Conservation (phyloP, 2,888 invertebrate genomes). For the Lochmaea crataegi region DNA sequence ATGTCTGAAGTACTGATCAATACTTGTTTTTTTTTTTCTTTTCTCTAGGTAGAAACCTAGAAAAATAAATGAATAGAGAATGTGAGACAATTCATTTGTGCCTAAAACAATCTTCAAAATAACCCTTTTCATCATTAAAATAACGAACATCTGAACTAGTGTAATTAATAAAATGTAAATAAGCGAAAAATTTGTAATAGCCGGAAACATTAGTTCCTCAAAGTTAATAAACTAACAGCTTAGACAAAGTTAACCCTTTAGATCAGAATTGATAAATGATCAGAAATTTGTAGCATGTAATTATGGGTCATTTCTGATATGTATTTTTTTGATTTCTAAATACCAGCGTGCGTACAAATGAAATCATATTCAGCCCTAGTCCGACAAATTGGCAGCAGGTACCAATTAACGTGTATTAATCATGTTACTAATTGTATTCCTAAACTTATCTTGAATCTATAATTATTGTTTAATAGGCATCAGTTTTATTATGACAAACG, state of each 20-base stretch:
- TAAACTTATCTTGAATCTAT: constrained; percentile 41
- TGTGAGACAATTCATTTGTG: no score
- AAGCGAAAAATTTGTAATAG: neutral
- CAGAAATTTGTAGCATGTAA: constrained; percentile 19
- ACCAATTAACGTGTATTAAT: constrained; percentile 52
- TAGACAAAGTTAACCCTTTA: constrained; percentile 16
- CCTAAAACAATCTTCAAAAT: neutral
- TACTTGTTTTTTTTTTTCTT: no score
- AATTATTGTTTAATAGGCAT: constrained; percentile 39
- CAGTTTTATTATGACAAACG: constrained; percentile 57
- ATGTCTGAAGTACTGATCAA: no score
- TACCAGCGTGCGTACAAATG: constrained; percentile 43
- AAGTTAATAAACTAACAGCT: constrained; percentile 14
- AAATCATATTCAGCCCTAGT: constrained; percentile 43
- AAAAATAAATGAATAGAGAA: no score
- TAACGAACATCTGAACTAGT: neutral
- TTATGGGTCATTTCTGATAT: constrained; percentile 27
- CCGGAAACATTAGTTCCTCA: constrained; percentile 19
- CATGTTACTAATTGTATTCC: constrained; percentile 48
- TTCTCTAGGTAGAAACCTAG: no score
- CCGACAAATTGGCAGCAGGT: constrained; percentile 47
- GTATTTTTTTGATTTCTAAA: constrained; percentile 37
- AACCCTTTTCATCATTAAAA: neutral
- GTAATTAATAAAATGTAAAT: neutral
- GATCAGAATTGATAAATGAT: constrained; percentile 30